phyloP scores from a whole-genome alignment of 2,113 vertebrate species.

The Rhipidura dahli region DNA sequence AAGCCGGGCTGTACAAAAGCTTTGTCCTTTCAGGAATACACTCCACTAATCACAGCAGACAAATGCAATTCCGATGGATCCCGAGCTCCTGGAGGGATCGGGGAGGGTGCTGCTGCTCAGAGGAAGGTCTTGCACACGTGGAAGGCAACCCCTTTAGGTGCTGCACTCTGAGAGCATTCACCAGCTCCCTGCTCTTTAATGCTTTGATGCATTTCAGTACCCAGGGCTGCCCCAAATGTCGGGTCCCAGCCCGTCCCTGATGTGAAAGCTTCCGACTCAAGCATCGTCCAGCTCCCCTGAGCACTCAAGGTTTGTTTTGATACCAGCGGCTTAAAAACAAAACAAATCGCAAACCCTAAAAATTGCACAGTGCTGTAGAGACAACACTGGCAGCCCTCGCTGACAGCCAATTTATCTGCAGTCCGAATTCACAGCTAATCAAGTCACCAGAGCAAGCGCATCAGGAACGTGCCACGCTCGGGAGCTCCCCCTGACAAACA shows the following conservation, averaged over 20 bases:
- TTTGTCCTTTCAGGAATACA: background rate
- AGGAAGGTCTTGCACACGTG: background rate
- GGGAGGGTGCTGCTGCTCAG: background rate
- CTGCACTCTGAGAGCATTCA: background rate
- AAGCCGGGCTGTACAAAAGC: background rate
- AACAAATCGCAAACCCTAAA: no score
- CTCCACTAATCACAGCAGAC: background rate
- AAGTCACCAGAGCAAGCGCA: background rate
- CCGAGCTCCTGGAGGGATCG: background rate
- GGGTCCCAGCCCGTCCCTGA: background rate
- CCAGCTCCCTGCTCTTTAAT: background rate
- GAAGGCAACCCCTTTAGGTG: background rate
- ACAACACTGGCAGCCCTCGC: background rate
- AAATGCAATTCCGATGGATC: background rate
- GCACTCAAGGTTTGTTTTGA: constrained; percentile 16
- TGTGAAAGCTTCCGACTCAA: background rate
- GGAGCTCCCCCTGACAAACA: constrained; percentile 22
- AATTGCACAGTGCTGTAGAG: background rate
- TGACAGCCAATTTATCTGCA: constrained; percentile 41
- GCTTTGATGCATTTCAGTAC: background rate
- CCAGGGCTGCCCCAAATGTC: background rate
- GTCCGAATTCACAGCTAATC: constrained; percentile 18
- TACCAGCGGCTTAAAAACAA: background rate
- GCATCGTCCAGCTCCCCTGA: background rate
- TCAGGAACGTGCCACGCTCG: constrained; percentile 4